Evolutionary conservation across 2,888 invertebrate species (phyloP), one percentile per base, ranked within the genome.

Genomic region (Hymenopus coronatus): DNA sequence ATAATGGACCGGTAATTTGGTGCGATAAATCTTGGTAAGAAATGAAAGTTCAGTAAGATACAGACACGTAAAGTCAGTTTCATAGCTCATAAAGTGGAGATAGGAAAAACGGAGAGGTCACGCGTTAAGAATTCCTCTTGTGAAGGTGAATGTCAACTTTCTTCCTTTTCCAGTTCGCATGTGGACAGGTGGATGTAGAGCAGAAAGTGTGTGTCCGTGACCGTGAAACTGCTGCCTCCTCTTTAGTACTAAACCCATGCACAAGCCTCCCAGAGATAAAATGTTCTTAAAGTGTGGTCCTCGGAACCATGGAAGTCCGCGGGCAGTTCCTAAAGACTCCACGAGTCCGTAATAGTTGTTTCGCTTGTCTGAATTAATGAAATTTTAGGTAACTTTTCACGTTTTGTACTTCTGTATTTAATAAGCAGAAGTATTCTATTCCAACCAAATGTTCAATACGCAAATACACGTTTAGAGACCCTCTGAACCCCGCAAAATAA

Each of bases 121-220:
- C 25, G 54, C 54, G 54, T 70, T 70, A 70, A 70, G 54, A 70
- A 70, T 70, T 70, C 54, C 54, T 70, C 54, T 70, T 15, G 25
- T 81, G 86, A 81, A 86, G 81, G 86, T 86, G 86, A 86, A 86
- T 70, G 86, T 81, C 81, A 86, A 81, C 86, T 86, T 86, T 86
- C 86, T 28, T 86, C 81, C 70, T 28, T 70, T 54, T 70, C 54
- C 54, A 70, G 54, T 70, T 70, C 25, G 54, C 54, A 70, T 70
- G 54, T 70, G 15, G 54, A 70, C 54, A 70, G 54, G 3, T 70
- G 54, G 54, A 70, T 20, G 20, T 70, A 25, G 54, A 70, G 54
- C 54, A 70, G 54, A 70, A 70, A 70, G 54, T 25, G 20, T 54
- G 54, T 70, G 54, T 70, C 54, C 54, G 54, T 70, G 54, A 70